Evolutionary conservation across 2,113 vertebrate genomes (phyloP), one percentile per base, ranked within the genome.

Genomic region (Prunella fulvescens): DNA sequence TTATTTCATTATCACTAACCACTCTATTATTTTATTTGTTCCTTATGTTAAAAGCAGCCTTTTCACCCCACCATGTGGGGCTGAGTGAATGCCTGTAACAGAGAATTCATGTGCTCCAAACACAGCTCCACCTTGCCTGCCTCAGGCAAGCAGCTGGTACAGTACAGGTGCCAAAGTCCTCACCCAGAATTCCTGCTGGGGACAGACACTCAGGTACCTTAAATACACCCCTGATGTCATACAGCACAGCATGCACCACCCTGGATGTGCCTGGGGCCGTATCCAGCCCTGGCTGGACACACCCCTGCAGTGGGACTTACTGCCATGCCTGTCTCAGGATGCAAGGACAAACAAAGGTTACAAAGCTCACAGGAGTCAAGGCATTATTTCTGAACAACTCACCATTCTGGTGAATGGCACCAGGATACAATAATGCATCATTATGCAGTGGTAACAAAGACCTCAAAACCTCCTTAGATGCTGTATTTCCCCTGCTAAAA

Each of bases 281-380:
- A 42, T 13, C 33, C 77, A 83, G 48, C 42, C 66, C 23, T 0
- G 0, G 23, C 1, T 48, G 42, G 74, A 39, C 31, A 44, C n/a
- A 44, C 14, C 60, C 61, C 19, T 26, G 2, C 29, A 39, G 69
- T 1, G 0, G 37, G 50, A 87, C 48, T 84, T 81, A 33, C n/a
- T 48, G 11, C 47, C 28, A 7, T 5, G 19, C 7, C 73, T 13
- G 2, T 31, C 54, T 78, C 64, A 33, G 0, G 0, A 19, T 0
- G 3, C 73, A 33, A 70, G 42, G 70, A 81, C 33, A 18, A 73
- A 33, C 33, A n/a, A 25, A 67, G 28, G 25, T 94, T 50, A 82
- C 1, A 8, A 62, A 88, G 29, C 44, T 88, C 19, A 28, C 35
- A 23, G 39, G 25, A 88, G 24, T 33, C 0, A 1, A 50, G 0